Conservation (phyloP, 1,140 invertebrate species). For the Geopemphigus sp. region DNA sequence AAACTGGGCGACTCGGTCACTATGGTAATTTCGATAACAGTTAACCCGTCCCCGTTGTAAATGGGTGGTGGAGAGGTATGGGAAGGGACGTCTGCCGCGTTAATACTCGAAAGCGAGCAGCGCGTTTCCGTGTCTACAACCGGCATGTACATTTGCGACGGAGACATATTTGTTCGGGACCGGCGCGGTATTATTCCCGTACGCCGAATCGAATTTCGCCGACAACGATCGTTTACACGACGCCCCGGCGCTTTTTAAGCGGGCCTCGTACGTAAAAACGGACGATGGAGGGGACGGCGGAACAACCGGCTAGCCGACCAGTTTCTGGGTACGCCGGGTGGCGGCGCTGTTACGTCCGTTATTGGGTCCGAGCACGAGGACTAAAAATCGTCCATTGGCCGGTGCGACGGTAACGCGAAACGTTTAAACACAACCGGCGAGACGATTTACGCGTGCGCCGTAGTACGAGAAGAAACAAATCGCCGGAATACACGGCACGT, state of each 20-base stretch:
- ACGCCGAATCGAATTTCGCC: constrained; percentile 28
- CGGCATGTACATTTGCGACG: background rate
- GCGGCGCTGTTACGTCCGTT: no score
- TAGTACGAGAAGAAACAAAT: no score
- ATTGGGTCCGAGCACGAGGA: no score
- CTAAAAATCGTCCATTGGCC: background rate
- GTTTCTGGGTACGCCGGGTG: constrained; percentile 11
- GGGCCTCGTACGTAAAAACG: background rate
- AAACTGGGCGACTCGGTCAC: constrained; percentile 28
- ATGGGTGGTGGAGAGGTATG: no score
- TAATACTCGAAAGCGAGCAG: background rate
- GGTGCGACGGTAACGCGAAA: no score
- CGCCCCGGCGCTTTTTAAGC: constrained; percentile 28
- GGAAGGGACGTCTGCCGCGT: background rate
- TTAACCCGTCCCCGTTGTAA: constrained; percentile 1
- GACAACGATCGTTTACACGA: constrained; percentile 26
- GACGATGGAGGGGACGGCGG: no score
- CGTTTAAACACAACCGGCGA: no score
- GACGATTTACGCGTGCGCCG: no score
- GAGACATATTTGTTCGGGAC: constrained; percentile 18
- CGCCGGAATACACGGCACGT: no score
- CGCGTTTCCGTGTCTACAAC: no score
- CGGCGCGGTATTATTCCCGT: constrained; percentile 15
- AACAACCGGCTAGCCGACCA: constrained; percentile 37
- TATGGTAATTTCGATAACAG: constrained; percentile 36